Evolutionary conservation across 2,888 invertebrate genomes (phyloP), one percentile per base, ranked within the genome.

Genomic region (Thereva nobilitata): DNA sequence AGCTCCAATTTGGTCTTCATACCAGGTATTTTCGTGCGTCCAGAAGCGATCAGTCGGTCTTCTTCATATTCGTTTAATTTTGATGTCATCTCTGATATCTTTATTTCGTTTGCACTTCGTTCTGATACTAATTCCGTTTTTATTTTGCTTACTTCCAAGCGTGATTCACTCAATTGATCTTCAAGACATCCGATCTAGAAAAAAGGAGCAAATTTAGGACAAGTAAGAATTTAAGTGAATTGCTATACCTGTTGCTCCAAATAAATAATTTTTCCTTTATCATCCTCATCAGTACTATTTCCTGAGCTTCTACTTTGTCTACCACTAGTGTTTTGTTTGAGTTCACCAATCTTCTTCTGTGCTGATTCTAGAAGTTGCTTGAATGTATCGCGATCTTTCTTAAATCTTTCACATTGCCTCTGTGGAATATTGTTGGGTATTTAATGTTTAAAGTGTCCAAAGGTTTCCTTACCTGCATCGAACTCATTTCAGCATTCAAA

Each of bases 101-200:
- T 91, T 23, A 95, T 90, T 80, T 95, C 93, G 76, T 90, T 91
- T 3, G 90, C 86, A 34, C 93, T 93, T 69, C 90, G 87, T 78
- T 95, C 94, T 44, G 94, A 93, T 44, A 93, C 89, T n/a, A 94
- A 84, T 79, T 95, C 94, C 0, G 94, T 93, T 81, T 92, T 93
- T 1, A 92, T 83, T 76, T 92, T 90, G 44, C 93, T 93, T 12
- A 89, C 85, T 75, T 93, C 90, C 63, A 95, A 80, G 63, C 92
- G 85, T 0, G 93, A 85, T 77, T 95, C 93, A 47, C 93, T 92
- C 41, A 95, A 82, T 77, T 95, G 93, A 79, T 95, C 95, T 77
- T 95, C 94, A 75, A 95, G 85, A 71, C 90, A 89, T 67, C 90
- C 89, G 70, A 93, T 75, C 80, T 79, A 23, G 23, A 7, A 23